Evolutionary conservation across 2,113 vertebrate genomes (phyloP).

Genomic region (Coptodon rendalli): DNA sequence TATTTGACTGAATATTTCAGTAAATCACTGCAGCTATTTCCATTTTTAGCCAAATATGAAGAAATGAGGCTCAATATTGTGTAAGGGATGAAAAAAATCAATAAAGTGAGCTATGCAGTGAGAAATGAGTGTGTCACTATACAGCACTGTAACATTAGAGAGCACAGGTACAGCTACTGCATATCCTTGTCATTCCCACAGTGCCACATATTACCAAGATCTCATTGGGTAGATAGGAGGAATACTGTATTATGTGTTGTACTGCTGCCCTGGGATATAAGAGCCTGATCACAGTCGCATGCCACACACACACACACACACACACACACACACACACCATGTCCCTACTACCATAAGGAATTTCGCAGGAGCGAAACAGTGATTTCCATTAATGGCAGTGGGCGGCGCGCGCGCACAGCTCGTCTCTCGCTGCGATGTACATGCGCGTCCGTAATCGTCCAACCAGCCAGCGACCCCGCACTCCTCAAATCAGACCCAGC

Average conservation of each 20-base stretch:
- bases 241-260: not conserved
- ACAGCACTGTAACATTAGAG: not conserved
- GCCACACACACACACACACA: not conserved
- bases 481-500: not conserved
- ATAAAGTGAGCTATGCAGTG: not conserved
- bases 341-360: not conserved
- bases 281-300: not conserved
- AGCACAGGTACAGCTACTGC: not conserved
- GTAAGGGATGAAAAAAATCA: not conserved
- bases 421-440: not conserved
- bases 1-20: not conserved
- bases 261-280: not conserved
- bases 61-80: not conserved
- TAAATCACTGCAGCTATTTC: not conserved
- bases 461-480: constrained; percentile 3
- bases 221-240: not conserved
- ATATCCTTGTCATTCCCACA: not conserved
- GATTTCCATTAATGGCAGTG: constrained; percentile 44
- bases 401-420: constrained; percentile 58
- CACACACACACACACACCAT: not conserved
- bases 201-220: not conserved
- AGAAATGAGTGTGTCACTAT: not conserved
- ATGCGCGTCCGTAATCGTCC: constrained; percentile 10
- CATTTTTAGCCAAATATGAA: not conserved
- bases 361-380: not conserved